These are phyloP conservation scores for Erinaceus europaeus DNA, from an alignment of 2,113 vertebrate species.

Conservation along the genomic window DNA sequence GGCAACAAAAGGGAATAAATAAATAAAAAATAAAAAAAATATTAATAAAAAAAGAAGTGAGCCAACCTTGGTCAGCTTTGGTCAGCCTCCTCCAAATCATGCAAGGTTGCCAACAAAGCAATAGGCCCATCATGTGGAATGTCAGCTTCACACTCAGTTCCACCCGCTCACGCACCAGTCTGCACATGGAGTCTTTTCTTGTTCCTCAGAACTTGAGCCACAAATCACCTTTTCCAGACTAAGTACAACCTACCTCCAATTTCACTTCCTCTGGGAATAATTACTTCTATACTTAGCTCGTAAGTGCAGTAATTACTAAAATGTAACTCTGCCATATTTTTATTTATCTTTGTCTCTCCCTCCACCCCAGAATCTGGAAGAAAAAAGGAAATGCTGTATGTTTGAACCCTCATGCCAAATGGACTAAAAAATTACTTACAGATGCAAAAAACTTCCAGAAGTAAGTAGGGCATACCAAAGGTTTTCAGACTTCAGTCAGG, in stretches of 20 bases:
- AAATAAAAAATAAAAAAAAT: too few species aligned
- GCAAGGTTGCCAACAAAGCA: not conserved
- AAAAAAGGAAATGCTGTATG: slow-evolving; percentile 56
- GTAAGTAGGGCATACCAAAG: slow-evolving; percentile 20
- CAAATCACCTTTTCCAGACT: not conserved
- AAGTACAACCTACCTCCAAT: not conserved
- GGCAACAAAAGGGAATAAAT: too few species aligned
- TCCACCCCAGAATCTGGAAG: slow-evolving; percentile 58
- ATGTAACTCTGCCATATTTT: not conserved
- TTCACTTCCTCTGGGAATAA: not conserved
- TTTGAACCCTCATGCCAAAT: not conserved
- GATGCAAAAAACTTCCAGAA: not conserved
- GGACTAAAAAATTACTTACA: slow-evolving; percentile 53
- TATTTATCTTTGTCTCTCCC: not conserved
- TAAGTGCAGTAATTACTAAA: not conserved
- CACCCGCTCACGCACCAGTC: not conserved
- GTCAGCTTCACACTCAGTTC: not conserved
- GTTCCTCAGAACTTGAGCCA: not conserved
- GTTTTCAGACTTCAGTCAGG: not conserved
- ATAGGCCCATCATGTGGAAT: not conserved
- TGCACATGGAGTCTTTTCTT: not conserved
- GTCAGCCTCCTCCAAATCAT: not conserved
- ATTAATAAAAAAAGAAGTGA: too few species aligned
- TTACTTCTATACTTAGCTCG: slow-evolving; percentile 9
- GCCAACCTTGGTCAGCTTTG: not conserved